Evolutionary conservation across 2,888 invertebrate species (phyloP).

Genomic region (Cremastinae sp.): DNA sequence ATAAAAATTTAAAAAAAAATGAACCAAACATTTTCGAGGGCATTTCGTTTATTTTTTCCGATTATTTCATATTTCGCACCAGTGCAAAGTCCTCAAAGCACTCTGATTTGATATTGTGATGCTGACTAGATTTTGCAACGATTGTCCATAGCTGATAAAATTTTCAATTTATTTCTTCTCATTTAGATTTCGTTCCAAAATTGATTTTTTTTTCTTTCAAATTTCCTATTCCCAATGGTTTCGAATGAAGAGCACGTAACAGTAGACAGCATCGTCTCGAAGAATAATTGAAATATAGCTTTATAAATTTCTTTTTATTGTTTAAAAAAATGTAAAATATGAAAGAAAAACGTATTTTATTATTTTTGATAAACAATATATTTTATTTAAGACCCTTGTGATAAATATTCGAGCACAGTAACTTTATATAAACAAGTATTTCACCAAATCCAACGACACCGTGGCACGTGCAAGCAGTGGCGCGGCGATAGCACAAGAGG

Average conservation of each 20-base stretch:
- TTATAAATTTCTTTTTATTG: constrained; percentile 29
- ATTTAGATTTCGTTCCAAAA: not conserved
- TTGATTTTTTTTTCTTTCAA: constrained; percentile 6
- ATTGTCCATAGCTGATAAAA: not conserved
- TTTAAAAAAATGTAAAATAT: constrained; percentile 19
- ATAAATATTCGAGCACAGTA: constrained; percentile 26
- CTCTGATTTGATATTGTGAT: constrained; percentile 19
- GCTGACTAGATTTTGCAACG: constrained; percentile 14
- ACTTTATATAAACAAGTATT: constrained; percentile 9
- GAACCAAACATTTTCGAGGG: not conserved
- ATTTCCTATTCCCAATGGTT: constrained; percentile 42
- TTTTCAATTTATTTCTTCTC: no score
- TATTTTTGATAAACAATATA: not conserved
- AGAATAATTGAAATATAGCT: no score
- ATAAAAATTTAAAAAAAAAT: constrained; percentile 2
- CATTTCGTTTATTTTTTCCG: constrained; percentile 4
- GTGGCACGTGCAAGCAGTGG: constrained; percentile 76
- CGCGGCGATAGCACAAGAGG: constrained; percentile 76
- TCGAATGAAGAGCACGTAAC: constrained; percentile 57
- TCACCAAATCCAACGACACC: constrained; percentile 50
- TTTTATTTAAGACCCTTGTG: constrained; percentile 1
- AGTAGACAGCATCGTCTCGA: constrained; percentile 52
- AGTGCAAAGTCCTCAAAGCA: constrained; percentile 20
- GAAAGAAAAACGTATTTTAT: constrained; percentile 12
- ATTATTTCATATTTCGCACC: constrained; percentile 25